Percentiles rank a stretch among this genome's conserved stretches.
Conservation (phyloP, 2,113 vertebrate species). For the Nymphicus hollandicus region DNA sequence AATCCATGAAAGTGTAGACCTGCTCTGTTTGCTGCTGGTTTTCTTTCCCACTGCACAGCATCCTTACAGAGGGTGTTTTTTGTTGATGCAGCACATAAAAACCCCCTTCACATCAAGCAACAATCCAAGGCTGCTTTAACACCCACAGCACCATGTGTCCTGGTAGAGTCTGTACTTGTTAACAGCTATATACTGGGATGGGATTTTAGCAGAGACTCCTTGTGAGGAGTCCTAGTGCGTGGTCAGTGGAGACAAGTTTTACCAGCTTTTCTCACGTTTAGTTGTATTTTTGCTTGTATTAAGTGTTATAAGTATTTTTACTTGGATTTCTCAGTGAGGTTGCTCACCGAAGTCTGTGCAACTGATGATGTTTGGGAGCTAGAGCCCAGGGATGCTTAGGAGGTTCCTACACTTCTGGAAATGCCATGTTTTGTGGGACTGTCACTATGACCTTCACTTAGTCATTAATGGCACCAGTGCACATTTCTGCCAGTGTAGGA, state of each 20-base stretch:
- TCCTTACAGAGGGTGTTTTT: not conserved
- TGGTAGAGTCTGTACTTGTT: constrained; percentile 38
- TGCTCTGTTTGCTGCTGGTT: not conserved
- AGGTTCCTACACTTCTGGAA: not conserved
- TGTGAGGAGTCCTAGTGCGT: constrained; percentile 8
- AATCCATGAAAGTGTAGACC: not conserved
- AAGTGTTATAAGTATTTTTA: not conserved
- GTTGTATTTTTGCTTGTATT: not conserved
- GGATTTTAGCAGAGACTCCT: constrained; percentile 12
- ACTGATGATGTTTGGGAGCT: not conserved
- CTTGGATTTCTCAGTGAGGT: not conserved
- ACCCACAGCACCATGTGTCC: constrained; percentile 55
- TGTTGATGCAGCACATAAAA: constrained; percentile 20
- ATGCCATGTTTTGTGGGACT: not conserved
- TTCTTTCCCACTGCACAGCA: not conserved
- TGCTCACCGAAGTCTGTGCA: not conserved
- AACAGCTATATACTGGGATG: not conserved
- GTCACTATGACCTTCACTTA: not conserved
- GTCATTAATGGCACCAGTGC: not conserved
- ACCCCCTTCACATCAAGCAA: not conserved
- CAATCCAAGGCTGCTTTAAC: constrained; percentile 17
- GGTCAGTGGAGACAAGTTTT: constrained; percentile 29
- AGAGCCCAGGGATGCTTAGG: not conserved
- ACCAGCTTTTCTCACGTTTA: not conserved
- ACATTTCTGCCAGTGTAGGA: not conserved